These are phyloP conservation scores for Numenius arquata DNA, from an alignment of 2,113 vertebrate genomes.

Conservation along the genomic window DNA sequence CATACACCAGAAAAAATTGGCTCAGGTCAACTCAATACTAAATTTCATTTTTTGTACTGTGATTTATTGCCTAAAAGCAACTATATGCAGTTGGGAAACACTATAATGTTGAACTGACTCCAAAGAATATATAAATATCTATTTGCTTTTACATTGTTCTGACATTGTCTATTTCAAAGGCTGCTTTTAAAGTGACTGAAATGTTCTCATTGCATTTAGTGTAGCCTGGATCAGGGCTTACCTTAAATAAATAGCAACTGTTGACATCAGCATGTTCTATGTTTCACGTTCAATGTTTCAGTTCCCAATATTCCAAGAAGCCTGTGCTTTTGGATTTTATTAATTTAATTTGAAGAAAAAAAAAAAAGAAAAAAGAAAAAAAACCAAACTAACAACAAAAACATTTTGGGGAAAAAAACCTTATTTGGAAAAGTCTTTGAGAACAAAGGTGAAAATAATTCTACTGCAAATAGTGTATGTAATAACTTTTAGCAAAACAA, in stretches of 20 bases:
- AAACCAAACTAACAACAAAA: background rate
- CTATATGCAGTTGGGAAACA: background rate
- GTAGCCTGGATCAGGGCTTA: background rate
- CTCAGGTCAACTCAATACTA: background rate
- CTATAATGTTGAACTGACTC: background rate
- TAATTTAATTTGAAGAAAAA: background rate
- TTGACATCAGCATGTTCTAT: background rate
- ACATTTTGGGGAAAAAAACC: accelerated
- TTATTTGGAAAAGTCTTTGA: background rate
- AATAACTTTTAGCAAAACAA: background rate
- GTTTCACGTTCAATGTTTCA: too few species aligned
- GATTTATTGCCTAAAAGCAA: background rate
- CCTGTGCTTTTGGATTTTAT: background rate
- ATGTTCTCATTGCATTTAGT: background rate
- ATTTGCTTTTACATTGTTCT: background rate
- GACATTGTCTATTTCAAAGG: background rate
- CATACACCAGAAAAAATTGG: background rate
- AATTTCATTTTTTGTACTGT: background rate
- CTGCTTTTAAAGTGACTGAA: background rate
- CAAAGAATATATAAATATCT: background rate
- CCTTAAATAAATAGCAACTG: background rate
- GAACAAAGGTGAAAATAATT: background rate
- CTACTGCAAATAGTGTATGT: background rate
- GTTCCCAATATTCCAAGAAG: background rate
- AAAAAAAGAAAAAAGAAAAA: background rate